Conservation (phyloP, 2,888 invertebrate genomes). For the Cantharis rufa region DNA sequence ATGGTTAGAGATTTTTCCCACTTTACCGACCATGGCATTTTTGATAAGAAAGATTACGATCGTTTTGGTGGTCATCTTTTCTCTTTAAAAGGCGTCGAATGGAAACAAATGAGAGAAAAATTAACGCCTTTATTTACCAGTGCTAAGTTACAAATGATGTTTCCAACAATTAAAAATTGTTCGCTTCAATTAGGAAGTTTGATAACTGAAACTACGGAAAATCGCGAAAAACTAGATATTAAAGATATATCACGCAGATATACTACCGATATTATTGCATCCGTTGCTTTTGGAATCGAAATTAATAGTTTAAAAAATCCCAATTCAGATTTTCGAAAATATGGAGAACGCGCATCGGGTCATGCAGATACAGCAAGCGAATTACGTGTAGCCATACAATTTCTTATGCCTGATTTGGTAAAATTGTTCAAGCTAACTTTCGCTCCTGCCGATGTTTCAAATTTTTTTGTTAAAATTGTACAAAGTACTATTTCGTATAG, state of each 20-base stretch:
- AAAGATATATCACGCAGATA: slow-evolving; percentile 54
- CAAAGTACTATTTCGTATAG: not conserved
- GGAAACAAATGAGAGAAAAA: not conserved
- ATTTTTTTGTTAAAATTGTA: not conserved
- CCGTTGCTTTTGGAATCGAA: not conserved
- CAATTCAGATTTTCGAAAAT: not conserved
- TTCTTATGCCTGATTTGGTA: not conserved
- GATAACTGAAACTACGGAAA: slow-evolving; percentile 33
- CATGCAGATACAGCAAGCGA: not conserved
- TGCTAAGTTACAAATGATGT: not conserved
- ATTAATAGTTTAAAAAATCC: not conserved
- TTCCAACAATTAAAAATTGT: not conserved
- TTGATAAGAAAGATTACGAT: not conserved
- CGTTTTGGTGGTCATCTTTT: not conserved
- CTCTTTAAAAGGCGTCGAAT: not conserved
- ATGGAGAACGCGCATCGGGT: not conserved
- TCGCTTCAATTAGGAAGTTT: not conserved
- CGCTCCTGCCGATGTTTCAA: not conserved
- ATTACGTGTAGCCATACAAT: not conserved
- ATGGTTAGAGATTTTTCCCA: not conserved
- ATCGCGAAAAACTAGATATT: slow-evolving; percentile 48
- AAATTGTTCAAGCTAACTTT: not conserved
- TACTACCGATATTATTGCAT: slow-evolving; percentile 37
- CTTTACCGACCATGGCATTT: not conserved
- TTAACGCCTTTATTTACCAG: not conserved